These are phyloP conservation scores for Cephalotes varians DNA, from an alignment of 2,888 invertebrate genomes.

Conservation along the genomic window DNA sequence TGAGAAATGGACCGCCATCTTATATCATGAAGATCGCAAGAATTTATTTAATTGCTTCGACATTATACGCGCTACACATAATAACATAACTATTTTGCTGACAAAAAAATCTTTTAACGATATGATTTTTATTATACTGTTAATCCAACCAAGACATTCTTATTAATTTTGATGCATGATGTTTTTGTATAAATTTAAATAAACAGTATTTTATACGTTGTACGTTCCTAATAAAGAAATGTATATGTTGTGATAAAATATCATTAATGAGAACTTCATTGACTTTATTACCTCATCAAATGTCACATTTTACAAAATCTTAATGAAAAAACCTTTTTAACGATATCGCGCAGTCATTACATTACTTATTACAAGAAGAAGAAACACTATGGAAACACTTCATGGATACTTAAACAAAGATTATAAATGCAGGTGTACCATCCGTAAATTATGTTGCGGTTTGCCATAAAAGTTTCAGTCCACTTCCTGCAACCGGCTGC, in stretches of 20 bases:
- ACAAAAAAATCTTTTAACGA: neutral
- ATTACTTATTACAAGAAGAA: neutral
- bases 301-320: conserved; percentile 9
- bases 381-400: neutral
- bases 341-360: neutral
- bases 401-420: neutral
- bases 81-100: neutral
- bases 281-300: neutral
- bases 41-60: neutral
- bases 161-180: neutral
- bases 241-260: neutral
- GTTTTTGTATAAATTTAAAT: neutral
- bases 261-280: neutral
- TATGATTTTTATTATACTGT: neutral
- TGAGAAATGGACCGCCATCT: conserved; percentile 28
- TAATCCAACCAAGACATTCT: neutral
- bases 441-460: conserved; percentile 27
- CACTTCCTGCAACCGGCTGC: neutral
- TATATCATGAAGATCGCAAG: neutral
- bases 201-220: neutral
- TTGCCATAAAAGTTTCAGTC: conserved; percentile 17
- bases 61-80: neutral
- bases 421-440: conserved; percentile 13
- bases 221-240: neutral
- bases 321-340: conserved; percentile 6